Percentiles rank a stretch among this genome's conserved stretches.
phyloP scores from a whole-genome alignment of 2,113 vertebrate species.

The Gnathonemus longibarbis region DNA sequence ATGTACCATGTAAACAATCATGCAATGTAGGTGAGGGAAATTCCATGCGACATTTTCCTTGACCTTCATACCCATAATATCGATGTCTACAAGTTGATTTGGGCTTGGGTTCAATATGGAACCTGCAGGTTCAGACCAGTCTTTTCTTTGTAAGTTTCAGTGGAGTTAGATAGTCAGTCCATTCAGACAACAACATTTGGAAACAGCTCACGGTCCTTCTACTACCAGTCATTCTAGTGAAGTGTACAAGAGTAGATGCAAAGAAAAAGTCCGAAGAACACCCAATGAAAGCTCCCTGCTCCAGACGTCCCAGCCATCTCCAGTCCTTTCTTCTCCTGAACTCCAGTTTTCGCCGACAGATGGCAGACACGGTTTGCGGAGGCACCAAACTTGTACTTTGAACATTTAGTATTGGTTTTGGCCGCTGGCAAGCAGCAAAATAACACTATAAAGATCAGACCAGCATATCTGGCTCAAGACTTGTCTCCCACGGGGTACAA shows the following conservation, averaged over 20 bases:
- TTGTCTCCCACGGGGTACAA: background rate
- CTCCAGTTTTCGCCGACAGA: constrained; percentile 49
- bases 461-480: background rate
- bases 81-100: constrained; percentile 59
- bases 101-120: constrained; percentile 56
- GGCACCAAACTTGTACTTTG: constrained; percentile 56
- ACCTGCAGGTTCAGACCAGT: constrained; percentile 57
- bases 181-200: background rate
- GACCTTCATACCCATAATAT: constrained; percentile 50
- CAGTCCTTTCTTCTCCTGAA: constrained; percentile 56
- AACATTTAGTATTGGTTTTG: background rate
- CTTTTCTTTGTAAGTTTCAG: constrained; percentile 54
- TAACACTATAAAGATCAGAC: background rate
- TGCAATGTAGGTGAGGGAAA: background rate
- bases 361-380: constrained; percentile 55
- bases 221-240: constrained; percentile 36
- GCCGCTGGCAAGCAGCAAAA: background rate
- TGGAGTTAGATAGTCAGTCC: background rate
- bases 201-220: background rate
- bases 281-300: constrained; percentile 53
- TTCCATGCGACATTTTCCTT: background rate
- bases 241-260: background rate
- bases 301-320: constrained; percentile 55
- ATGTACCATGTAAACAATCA: background rate
- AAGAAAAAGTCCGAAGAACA: constrained; percentile 39